These are phyloP conservation scores for Axis porcinus DNA, from an alignment of 2,113 vertebrate genomes.

Conservation along the genomic window DNA sequence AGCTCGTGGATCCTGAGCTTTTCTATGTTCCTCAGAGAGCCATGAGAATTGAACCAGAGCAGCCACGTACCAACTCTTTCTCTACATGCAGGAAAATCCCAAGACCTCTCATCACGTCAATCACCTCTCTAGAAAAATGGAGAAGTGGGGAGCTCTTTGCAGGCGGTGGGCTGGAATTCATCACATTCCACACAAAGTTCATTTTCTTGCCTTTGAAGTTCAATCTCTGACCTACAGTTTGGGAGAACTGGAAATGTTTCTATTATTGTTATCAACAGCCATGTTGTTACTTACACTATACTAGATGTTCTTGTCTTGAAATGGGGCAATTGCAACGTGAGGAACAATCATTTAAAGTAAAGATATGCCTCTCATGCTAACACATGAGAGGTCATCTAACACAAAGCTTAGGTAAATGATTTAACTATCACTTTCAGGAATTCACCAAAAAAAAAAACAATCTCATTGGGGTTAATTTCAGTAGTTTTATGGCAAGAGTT, in stretches of 20 bases:
- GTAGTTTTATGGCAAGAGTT: not conserved
- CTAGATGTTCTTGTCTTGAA: not conserved
- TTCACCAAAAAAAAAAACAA: not conserved
- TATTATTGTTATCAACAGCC: not conserved
- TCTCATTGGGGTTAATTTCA: not conserved
- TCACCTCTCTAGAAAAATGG: not conserved
- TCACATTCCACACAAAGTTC: not conserved
- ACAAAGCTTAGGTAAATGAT: not conserved
- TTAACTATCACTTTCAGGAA: not conserved
- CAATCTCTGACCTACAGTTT: not conserved
- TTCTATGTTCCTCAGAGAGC: not conserved
- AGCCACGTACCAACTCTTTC: not conserved
- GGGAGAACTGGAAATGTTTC: not conserved
- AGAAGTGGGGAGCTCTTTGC: not conserved
- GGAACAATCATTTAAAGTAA: not conserved
- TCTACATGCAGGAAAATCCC: not conserved
- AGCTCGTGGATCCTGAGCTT: not conserved
- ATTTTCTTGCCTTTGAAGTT: not conserved
- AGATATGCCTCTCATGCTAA: not conserved
- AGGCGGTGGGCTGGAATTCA: not conserved
- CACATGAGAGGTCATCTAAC: not conserved
- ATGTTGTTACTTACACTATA: not conserved
- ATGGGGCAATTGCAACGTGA: not conserved
- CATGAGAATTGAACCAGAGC: not conserved
- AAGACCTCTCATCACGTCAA: accelerated